Percentiles rank a stretch among this genome's conserved stretches.
Evolutionary conservation across 2,797 vertebrate genomes (phyloP).

Genomic region (Pelobates cultripes): DNA sequence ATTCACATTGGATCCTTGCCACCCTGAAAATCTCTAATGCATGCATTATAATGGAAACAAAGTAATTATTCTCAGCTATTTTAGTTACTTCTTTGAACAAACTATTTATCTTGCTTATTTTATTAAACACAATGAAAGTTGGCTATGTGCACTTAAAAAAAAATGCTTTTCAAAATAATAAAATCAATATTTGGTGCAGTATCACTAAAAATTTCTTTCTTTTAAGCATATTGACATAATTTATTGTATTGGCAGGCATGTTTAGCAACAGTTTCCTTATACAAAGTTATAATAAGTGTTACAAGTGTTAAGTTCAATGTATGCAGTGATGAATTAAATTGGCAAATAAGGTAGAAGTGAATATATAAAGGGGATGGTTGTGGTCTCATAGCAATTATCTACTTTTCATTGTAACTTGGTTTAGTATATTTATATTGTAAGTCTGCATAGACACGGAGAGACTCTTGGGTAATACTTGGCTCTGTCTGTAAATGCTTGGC

Average conservation of each 20-base stretch:
- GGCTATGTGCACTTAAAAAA: not conserved
- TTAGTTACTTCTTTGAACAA: not conserved
- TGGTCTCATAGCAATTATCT: not conserved
- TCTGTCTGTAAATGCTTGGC: too few relatives aligned
- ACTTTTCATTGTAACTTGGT: not conserved
- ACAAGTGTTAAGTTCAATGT: not conserved
- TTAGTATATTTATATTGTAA: not conserved
- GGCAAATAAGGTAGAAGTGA: not conserved
- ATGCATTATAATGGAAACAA: not conserved
- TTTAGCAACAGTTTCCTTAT: not conserved
- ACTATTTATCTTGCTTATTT: not conserved
- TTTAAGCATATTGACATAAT: too few relatives aligned
- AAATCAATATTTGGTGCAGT: too few relatives aligned
- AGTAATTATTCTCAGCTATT: not conserved
- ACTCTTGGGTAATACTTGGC: not conserved
- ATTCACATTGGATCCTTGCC: not conserved
- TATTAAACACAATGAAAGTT: not conserved
- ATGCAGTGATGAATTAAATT: not conserved
- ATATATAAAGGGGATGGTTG: not conserved
- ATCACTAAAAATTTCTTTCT: not conserved
- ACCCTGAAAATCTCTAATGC: not conserved
- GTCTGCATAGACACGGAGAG: not conserved
- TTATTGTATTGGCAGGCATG: too few relatives aligned
- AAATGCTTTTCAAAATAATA: too few relatives aligned
- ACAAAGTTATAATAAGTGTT: not conserved